These are phyloP conservation scores for Odocoileus hemionus DNA, from an alignment of 2,113 vertebrate genomes.

Conservation along the genomic window DNA sequence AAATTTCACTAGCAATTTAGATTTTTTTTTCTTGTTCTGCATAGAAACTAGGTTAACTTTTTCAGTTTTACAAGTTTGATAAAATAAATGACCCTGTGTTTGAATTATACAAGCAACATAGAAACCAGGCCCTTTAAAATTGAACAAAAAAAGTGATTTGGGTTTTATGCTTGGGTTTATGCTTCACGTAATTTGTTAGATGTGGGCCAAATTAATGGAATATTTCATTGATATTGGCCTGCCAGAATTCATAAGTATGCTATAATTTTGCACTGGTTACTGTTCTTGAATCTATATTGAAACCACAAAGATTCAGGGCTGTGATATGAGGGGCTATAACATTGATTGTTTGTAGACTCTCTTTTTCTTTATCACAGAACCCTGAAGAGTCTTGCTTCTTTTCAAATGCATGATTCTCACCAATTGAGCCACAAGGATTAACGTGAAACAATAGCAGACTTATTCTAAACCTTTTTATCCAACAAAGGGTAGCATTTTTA, in stretches of 20 bases:
- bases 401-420: not conserved
- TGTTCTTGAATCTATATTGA: not conserved
- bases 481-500: not conserved
- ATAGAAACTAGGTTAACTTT: constrained; percentile 33
- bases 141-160: not conserved
- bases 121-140: constrained; percentile 2
- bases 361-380: not conserved
- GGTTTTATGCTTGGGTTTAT: not conserved
- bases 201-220: constrained; percentile 35
- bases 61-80: constrained; percentile 16
- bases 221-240: constrained; percentile 35
- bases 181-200: constrained; percentile 23
- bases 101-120: constrained; percentile 12
- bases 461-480: not conserved
- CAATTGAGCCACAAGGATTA: not conserved
- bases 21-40: constrained; percentile 1
- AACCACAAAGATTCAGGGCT: not conserved
- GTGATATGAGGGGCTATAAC: not conserved
- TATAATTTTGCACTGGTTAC: constrained; percentile 38
- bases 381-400: not conserved
- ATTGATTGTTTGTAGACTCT: not conserved
- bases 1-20: constrained; percentile 53
- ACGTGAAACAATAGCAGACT: not conserved
- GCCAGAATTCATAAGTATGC: constrained; percentile 19
- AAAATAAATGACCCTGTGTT: constrained; percentile 31